phyloP scores from a whole-genome alignment of 2,797 vertebrate genomes.

The Thalassophryne amazonica region DNA sequence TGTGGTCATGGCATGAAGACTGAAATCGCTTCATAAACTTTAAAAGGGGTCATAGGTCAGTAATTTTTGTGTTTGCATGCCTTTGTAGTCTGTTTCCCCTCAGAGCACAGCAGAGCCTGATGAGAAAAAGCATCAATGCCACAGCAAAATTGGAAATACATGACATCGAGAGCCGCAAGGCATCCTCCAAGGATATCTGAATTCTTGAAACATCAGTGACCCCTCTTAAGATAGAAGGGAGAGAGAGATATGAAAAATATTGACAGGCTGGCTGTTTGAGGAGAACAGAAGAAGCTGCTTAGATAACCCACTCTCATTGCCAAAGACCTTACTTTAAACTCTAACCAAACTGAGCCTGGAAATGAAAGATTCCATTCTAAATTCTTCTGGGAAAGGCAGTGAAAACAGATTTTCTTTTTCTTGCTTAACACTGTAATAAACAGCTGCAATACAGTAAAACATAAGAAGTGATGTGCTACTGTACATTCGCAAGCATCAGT shows the following conservation, averaged over 20 bases:
- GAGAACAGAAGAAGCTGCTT: conserved; percentile 38
- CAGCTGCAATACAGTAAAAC: conserved; percentile 27
- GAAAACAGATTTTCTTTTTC: conserved; percentile 5
- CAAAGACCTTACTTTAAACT: conserved; percentile 64
- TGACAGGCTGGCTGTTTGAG: conserved; percentile 57
- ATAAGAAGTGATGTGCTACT: conserved; percentile 29
- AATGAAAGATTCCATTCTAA: conserved; percentile 34
- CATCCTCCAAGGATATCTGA: conserved; percentile 63
- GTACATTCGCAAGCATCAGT: conserved; percentile 44
- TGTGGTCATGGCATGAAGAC: conserved; percentile 44
- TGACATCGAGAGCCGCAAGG: conserved; percentile 61
- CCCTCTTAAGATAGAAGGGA: conserved; percentile 53
- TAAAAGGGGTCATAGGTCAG: conserved; percentile 55
- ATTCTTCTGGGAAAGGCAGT: conserved; percentile 24
- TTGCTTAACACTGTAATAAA: conserved; percentile 17
- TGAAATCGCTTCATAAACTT: conserved; percentile 55
- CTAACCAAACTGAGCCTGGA: conserved; percentile 43
- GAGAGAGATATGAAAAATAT: conserved; percentile 64
- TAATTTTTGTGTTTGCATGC: conserved; percentile 67
- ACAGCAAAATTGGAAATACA: conserved; percentile 60
- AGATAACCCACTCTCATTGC: conserved; percentile 56
- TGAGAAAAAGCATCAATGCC: conserved; percentile 60
- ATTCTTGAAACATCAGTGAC: conserved; percentile 63
- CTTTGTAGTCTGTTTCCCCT: conserved; percentile 64
- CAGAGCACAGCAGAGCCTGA: conserved; percentile 41